Evolutionary conservation across 2,797 vertebrate species (phyloP), one percentile per base, ranked within the genome.

Genomic region (Gallinago nigripennis): DNA sequence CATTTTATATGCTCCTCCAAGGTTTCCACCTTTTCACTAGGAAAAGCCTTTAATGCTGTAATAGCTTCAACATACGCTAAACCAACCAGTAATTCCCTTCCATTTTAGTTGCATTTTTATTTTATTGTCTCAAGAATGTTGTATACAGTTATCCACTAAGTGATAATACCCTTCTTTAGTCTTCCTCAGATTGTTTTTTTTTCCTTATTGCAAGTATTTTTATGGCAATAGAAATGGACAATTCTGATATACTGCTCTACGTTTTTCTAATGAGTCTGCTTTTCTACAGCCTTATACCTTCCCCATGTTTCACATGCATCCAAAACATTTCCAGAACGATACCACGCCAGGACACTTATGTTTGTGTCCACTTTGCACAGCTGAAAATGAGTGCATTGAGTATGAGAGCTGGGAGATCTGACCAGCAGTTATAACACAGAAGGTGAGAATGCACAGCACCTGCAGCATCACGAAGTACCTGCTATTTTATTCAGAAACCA

Each of bases 401-500:
- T 13, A 28, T 39, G 24, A 87, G 57, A 80, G 51, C 48, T 61
- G 53, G 12, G 81, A 51, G 68, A 54, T 23, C 31, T 15, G 27
- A n/a, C 17, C 39, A 33, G 24, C 17, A 24, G 33, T 27, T 39
- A 14, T 9, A 51, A 12, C 0, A 0, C 12, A 35, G 45, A 63
- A 85, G 8, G 0, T 51, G 27, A 64, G 43, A 83, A 51, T 6
- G 6, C 12, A 2, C 3, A 57, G 3, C 31, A 31, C 21, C 31
- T 65, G 12, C 6, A 65, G 14, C 50, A 35, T 9, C 23, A 2
- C 3, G 8, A 82, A 82, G 30, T 5, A 60, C 20, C 21, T 31
- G 7, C 11, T 18, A 3, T 41, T 79, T 87, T 37, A 33, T 25
- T 64, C 16, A 63, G 68, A 75, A 87, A 56, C 6, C 8, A 23